These are phyloP conservation scores for Vulpes ferrilata DNA, from an alignment of 2,113 vertebrate genomes.

Conservation along the genomic window DNA sequence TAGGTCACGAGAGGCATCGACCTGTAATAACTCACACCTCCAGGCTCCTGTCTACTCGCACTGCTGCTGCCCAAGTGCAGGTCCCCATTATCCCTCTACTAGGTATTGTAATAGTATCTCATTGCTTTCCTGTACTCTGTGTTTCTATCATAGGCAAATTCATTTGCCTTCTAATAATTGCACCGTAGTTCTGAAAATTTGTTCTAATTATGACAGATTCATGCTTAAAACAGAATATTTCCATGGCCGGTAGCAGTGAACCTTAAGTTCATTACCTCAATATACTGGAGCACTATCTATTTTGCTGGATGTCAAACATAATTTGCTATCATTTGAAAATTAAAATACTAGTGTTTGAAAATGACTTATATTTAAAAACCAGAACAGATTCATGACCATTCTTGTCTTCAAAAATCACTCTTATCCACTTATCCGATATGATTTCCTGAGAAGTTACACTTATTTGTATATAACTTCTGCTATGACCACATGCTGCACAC, in stretches of 20 bases:
- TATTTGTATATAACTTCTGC: neutral
- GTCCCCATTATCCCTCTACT: neutral
- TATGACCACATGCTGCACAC: neutral
- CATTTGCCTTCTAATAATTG: neutral
- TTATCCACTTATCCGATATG: neutral
- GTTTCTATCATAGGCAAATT: neutral
- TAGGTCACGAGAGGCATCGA: neutral
- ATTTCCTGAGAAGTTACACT: neutral
- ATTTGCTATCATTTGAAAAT: slow-evolving; percentile 23
- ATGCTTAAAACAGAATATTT: neutral
- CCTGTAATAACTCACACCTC: neutral
- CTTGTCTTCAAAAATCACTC: neutral
- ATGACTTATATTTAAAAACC: neutral
- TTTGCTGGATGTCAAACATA: slow-evolving; percentile 9
- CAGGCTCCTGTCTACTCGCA: neutral
- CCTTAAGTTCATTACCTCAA: neutral
- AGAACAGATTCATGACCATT: neutral
- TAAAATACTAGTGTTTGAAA: neutral
- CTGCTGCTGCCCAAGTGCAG: neutral
- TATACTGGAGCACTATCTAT: neutral
- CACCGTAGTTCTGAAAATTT: neutral
- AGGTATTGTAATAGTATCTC: neutral
- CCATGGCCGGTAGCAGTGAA: neutral
- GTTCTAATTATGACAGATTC: neutral
- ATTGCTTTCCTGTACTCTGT: neutral